Evolutionary conservation across 53 echinoderm and acorn worm species (phyloP), one percentile per base, ranked within the genome.

Genomic region (Hippasteria phrygiana): DNA sequence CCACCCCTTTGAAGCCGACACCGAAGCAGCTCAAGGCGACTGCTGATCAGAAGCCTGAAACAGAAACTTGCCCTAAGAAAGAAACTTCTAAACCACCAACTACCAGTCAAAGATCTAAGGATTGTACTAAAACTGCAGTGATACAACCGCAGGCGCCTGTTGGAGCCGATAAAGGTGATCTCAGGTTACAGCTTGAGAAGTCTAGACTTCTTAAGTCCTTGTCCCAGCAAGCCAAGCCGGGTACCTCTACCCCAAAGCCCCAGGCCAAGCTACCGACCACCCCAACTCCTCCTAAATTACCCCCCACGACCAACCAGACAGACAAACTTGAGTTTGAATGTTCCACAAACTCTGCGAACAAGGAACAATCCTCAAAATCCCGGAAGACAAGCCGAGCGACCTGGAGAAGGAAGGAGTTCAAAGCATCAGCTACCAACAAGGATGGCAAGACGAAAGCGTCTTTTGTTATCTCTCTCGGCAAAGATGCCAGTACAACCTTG

Each of bases 331-430:
- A 26, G 47, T 67, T 35, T 33, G 69, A 67, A 9, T 67, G 34
- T 11, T 67, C 69, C 69, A 11, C 14, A 16, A 35, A 26, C 37
- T 3, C 26, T 3, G 18, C 34, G 32, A 36, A 35, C 37, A 67
- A 18, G 14, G 69, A 67, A 17, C 22, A 4, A 6, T 0, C 59
- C n/a, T 59, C 59, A 7, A 67, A 67, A 35, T 16, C 33, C 69
- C 32, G 26, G 69, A 67, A 67, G 69, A 35, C 18, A 35, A 67
- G 69, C 36, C 16, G 69, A 14, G 59, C 59, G n/a, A 59, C 4
- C 8, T 59, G 59, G 59, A 59, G 59, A 26, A 59, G 59, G 16
- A 66, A 66, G 67, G 67, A 35, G 33, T 66, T 66, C 67, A 66
- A 12, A 26, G 35, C 35, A 66, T 36, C 67, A 26, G 35, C 35